phyloP scores from a whole-genome alignment of 2,888 invertebrate species.

The Drosophila suboccidentalis region DNA sequence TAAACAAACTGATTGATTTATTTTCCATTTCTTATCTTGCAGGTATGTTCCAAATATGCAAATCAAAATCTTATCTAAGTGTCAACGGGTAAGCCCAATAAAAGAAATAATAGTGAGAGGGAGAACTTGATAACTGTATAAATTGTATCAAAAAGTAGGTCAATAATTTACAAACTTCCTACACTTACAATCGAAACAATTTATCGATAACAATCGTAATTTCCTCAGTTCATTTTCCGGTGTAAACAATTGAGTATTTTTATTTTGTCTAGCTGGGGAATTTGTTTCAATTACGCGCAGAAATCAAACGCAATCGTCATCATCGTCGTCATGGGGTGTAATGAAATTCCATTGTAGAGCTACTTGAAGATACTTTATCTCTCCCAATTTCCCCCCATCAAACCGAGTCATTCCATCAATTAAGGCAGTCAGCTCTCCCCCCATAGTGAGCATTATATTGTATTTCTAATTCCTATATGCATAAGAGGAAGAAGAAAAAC shows the following conservation, averaged over 20 bases:
- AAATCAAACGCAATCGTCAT: constrained; percentile 47
- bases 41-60: constrained; percentile 56
- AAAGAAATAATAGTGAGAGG: background rate
- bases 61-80: constrained; percentile 33
- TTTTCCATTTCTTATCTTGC: constrained; percentile 41
- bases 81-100: constrained; percentile 45
- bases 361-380: constrained; percentile 35
- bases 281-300: constrained; percentile 58
- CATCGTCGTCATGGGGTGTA: constrained; percentile 38
- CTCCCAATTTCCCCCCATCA: background rate
- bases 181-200: constrained; percentile 22
- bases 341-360: constrained; percentile 36
- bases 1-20: constrained; percentile 38
- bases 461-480: constrained; percentile 48
- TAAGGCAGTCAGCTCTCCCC: constrained; percentile 19
- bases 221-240: constrained; percentile 13
- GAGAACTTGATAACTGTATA: constrained; percentile 2
- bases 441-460: constrained; percentile 37
- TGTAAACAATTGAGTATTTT: constrained; percentile 30
- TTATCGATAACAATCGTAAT: constrained; percentile 26
- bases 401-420: constrained; percentile 40
- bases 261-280: constrained; percentile 24
- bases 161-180: constrained; percentile 17
- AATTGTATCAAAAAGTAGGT: constrained; percentile 25
- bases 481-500: constrained; percentile 4